phyloP scores from a whole-genome alignment of 1,140 invertebrate genomes.

The Aphis gossypii region DNA sequence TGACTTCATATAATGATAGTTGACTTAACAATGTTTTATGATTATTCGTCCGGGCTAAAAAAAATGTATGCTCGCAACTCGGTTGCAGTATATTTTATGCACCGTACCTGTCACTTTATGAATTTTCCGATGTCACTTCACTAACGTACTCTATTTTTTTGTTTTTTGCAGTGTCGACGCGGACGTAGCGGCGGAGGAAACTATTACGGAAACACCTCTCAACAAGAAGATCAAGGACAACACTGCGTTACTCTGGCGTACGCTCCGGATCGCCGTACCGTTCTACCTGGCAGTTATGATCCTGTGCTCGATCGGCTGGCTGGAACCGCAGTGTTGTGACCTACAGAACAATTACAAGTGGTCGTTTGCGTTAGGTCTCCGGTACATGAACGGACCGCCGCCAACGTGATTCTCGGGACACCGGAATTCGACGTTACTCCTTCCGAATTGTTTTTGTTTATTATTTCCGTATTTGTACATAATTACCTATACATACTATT shows the following conservation, averaged over 20 bases:
- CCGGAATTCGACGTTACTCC: background rate
- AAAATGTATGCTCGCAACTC: background rate
- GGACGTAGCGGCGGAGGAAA: background rate
- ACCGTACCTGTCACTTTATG: background rate
- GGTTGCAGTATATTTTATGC: too few species aligned
- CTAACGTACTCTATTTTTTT: background rate
- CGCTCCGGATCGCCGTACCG: constrained; percentile 78
- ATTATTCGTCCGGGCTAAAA: background rate
- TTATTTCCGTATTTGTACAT: background rate
- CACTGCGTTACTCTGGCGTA: constrained; percentile 76
- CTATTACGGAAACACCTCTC: background rate
- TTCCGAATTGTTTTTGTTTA: background rate
- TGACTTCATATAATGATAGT: background rate
- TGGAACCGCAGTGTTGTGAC: constrained; percentile 85
- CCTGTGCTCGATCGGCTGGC: constrained; percentile 80
- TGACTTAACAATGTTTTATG: background rate
- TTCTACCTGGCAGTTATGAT: constrained; percentile 84
- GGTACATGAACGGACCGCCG: constrained; percentile 84
- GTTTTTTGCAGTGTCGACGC: constrained; percentile 19
- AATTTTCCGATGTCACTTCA: background rate
- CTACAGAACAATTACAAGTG: constrained; percentile 82
- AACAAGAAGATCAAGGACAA: constrained; percentile 64
- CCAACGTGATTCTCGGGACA: constrained; percentile 71
- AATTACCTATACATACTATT: background rate
- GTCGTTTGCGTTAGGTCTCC: constrained; percentile 82